Evolutionary conservation across 2,888 invertebrate species (phyloP), one percentile per base, ranked within the genome.

Genomic region (Drosophila koepferae): DNA sequence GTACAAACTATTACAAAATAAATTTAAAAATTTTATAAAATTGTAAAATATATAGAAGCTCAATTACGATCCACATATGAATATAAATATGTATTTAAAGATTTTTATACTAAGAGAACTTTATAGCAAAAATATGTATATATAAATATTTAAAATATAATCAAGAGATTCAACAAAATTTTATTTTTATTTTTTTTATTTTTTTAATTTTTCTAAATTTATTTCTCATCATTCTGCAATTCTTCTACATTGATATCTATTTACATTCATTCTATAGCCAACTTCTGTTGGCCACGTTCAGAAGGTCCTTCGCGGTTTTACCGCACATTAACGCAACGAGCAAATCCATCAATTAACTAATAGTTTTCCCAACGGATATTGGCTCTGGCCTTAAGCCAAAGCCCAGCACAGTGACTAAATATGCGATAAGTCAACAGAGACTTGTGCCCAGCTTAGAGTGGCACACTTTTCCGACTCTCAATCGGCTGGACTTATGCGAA

Each of bases 261-360:
- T 28, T 6, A 28, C 6, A 28, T 28, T 28, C 28, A 23, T 23
- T 23, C 23, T 23, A 23, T 18, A 12, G 55, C 20, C 7, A 4
- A 49, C 20, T 60, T 40, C 40, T 40, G 49, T 16, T 80, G 71
- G 53, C 63, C 77, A 67, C 58, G 59, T 44, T 58, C 49, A 41
- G 2, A 1, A 5, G 23, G 28, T 28, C 2, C 16, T 48, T 44
- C 10, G 12, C 36, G 81, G 81, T 72, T 81, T 78, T 69, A 69
- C 78, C 81, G 18, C 46, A 77, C 81, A 72, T 77, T 64, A 72
- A n/a, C 53, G 48, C 65, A 63, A 51, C 16, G 51, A 16, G 51
- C 40, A 54, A 63, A 63, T 51, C 48, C 66, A 62, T 61, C 60
- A 73, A 79, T 79, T 77, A 81, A 62, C 53, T 3, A 68, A 56